Base-by-base conservation (phyloP, 2,113 vertebrate genomes). In the Catharus bicknelli region DNA sequence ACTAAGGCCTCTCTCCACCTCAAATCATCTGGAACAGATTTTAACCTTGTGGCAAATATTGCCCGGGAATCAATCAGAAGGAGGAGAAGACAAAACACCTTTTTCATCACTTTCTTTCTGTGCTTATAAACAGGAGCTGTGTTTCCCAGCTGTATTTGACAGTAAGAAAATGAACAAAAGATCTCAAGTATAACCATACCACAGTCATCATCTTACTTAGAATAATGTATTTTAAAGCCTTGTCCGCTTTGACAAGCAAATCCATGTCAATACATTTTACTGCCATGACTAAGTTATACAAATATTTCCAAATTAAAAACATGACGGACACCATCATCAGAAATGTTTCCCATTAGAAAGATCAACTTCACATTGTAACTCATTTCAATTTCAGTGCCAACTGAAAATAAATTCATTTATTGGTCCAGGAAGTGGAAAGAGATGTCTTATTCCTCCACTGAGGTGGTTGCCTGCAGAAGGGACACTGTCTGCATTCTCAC, bases 11-110 rank as follows among this genome's bases (percentile, higher is more conserved):
- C 59, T 90, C 30, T 73, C 61, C 53, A 48, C 59, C 23, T 72
- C 36, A 90, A 96, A 70, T 57, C 95, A 95, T 88, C 88, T 95
- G 93, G 93, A 97, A 96, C 18, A 6, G 9, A 62, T 96, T 97
- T 90, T 54, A 84, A 76, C 67, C 94, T 69, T 61, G 25, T 54
- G 91, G 61, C 43, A 95, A 70, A 80, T 75, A 67, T 16, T 94
- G n/a, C 86, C 86, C 68, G 50, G 67, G 83, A 96, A 90, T 36
- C 73, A 13, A 69, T 50, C 64, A 68, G 48, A 88, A 81, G 70
- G n/a, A 38, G 89, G 85, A 79, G 26, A 55, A 73, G 68, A 93
- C 38, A 70, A 68, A 91, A 93, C 34, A 47, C 57, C 29, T 53
- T 84, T 32, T 26, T 72, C 3, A 3, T n/a, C 13, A 4, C 40